Percentiles rank a stretch among this genome's conserved stretches.
Conservation (phyloP, 1,140 invertebrate genomes). For the Eumeta japonica region DNA sequence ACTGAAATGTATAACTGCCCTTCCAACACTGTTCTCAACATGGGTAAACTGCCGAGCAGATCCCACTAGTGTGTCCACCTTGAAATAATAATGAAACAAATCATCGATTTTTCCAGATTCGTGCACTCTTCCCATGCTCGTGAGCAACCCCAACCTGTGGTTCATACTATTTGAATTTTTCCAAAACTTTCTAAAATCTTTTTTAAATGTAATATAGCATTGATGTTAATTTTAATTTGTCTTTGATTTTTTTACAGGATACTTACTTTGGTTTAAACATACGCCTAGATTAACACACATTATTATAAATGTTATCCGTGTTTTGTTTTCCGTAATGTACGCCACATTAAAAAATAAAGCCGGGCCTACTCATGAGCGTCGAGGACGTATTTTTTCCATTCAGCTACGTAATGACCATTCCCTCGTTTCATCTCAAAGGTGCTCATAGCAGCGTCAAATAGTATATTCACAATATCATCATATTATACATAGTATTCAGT, state of each 20-base stretch:
- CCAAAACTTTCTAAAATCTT: conserved; percentile 6
- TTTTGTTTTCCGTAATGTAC: background rate
- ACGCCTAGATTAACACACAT: conserved; percentile 2
- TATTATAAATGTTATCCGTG: background rate
- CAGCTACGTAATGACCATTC: background rate
- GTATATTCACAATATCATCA: background rate
- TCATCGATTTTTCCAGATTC: background rate
- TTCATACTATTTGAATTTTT: conserved; percentile 4
- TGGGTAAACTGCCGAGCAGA: too few species aligned
- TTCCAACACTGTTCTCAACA: too few species aligned
- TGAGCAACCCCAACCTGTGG: background rate
- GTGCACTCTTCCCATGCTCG: conserved; percentile 1
- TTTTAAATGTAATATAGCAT: conserved; percentile 2
- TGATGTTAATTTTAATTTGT: conserved; percentile 6
- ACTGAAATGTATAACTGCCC: too few species aligned
- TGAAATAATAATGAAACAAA: too few species aligned
- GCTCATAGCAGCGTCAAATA: background rate
- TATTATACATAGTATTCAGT: conserved; percentile 3
- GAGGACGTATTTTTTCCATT: conserved; percentile 4
- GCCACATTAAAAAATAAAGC: conserved; percentile 2
- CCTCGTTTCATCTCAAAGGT: background rate
- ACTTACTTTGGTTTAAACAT: conserved; percentile 5
- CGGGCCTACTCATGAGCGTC: conserved; percentile 4
- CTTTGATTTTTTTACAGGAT: conserved; percentile 7
- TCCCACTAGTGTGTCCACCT: too few species aligned